phyloP scores from a whole-genome alignment of 2,888 invertebrate species.

The Netelia fuscicornis region DNA sequence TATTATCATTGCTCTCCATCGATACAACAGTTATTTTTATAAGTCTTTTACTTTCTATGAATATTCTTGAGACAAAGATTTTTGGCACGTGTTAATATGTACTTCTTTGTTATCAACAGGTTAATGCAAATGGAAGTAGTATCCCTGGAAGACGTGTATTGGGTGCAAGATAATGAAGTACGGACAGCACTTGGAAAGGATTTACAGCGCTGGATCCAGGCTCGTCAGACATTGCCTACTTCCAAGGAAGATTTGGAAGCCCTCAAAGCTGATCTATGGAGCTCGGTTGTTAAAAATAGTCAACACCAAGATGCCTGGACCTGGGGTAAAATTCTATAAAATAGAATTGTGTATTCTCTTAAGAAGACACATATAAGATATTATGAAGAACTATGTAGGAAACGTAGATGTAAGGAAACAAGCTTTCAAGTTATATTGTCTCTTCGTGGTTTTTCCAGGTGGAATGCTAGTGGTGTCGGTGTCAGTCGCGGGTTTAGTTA shows the following conservation, averaged over 20 bases:
- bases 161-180: slow-evolving; percentile 93
- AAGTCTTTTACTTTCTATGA: not conserved
- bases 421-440: not conserved
- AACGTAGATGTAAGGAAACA: no score
- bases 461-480: slow-evolving; percentile 96
- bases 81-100: not conserved
- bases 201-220: slow-evolving; percentile 92
- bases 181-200: slow-evolving; percentile 92
- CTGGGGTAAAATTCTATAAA: slow-evolving; percentile 87
- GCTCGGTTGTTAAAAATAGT: slow-evolving; percentile 93
- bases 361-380: not conserved
- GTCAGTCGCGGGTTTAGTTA: slow-evolving; percentile 95
- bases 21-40: no score
- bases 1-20: no score
- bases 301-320: slow-evolving; percentile 96
- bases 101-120: slow-evolving; percentile 82
- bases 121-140: slow-evolving; percentile 92
- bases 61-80: not conserved
- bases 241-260: slow-evolving; percentile 92
- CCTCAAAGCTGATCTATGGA: slow-evolving; percentile 94
- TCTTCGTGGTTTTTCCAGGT: slow-evolving; percentile 85
- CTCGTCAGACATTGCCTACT: slow-evolving; percentile 92
- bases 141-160: slow-evolving; percentile 95
- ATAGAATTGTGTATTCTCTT: not conserved
- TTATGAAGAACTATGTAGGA: no score